Evolutionary conservation across 2,113 vertebrate species (phyloP), one percentile per base, ranked within the genome.

Genomic region (Apodemus speciosus): DNA sequence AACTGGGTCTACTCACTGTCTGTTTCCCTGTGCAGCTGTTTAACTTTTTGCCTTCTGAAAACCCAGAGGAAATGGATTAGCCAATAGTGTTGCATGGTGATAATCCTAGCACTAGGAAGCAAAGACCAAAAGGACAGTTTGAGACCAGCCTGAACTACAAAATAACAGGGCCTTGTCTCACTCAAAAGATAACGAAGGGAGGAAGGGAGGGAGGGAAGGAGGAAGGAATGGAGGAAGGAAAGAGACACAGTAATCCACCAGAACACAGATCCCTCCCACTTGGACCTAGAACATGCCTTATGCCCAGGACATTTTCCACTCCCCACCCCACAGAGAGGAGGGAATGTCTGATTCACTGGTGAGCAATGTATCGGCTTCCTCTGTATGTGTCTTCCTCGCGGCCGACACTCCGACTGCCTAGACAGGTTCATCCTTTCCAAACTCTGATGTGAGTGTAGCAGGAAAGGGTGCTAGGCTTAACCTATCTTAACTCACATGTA

Each of bases 291-390:
- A 46, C 64, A 15, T 87, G 14, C 72, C 66, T 94, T 89, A 13
- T 73, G 85, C 89, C 3, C 4, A 88, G 91, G 60, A 68, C 66
- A 93, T 91, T 95, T 96, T 89, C 91, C 86, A 71, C 53, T 60
- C 64, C 40, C 80, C 9, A 46, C 53, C 49, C 53, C 56, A 83
- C 56, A 60, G n/a, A 16, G 20, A 91, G 40, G 72, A 71, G 77
- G 23, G 40, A 88, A 89, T 51, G 68, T 91, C 75, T 95, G 96
- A 97, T 95, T 97, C 94, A 96, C 86, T 92, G 46, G 16, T 96
- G 84, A 96, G 92, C 94, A 94, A 97, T 88, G 15, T 89, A 35
- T 68, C 80, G 49, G 79, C 60, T 96, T 97, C 86, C 43, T 66
- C 40, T 46, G 40, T 79, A 60, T 46, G 15, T 68, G 32, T 64